phyloP scores from a whole-genome alignment of 2,113 vertebrate species.

The Mastomys coucha region DNA sequence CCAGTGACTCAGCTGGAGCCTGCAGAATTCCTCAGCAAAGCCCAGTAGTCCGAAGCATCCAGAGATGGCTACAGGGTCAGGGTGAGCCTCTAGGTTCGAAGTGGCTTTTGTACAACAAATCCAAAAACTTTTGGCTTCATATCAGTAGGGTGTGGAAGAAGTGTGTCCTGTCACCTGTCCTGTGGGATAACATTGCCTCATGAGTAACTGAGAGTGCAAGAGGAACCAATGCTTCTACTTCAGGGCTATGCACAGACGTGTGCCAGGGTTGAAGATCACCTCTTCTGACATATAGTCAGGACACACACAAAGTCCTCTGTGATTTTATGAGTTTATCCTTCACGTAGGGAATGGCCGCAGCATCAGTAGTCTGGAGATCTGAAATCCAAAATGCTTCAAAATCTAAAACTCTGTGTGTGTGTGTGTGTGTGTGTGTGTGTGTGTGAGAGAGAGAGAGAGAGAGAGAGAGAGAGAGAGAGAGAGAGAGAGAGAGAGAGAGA shows the following conservation, averaged over 20 bases:
- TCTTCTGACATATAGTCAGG: not conserved
- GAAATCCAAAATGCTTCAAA: not conserved
- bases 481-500: no score
- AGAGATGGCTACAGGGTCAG: not conserved
- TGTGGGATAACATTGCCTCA: fast-evolving
- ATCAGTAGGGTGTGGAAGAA: not conserved
- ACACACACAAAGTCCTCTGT: not conserved
- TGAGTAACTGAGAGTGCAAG: not conserved
- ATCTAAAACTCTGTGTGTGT: not conserved
- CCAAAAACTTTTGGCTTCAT: not conserved
- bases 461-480: no score
- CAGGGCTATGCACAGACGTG: fast-evolving
- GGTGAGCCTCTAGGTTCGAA: not conserved
- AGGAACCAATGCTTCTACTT: fast-evolving
- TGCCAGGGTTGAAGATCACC: not conserved
- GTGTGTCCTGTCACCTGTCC: not conserved
- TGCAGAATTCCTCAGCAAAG: not conserved
- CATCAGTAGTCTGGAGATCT: not conserved
- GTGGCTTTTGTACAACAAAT: not conserved
- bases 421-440: not conserved
- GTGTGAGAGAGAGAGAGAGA: no score
- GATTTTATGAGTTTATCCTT: not conserved
- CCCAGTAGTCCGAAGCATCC: not conserved
- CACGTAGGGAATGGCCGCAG: not conserved
- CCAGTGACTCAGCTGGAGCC: fast-evolving